Percentiles rank a stretch among this genome's conserved stretches.
Evolutionary conservation across 2,797 vertebrate species (phyloP).

Genomic region (Allobates femoralis): DNA sequence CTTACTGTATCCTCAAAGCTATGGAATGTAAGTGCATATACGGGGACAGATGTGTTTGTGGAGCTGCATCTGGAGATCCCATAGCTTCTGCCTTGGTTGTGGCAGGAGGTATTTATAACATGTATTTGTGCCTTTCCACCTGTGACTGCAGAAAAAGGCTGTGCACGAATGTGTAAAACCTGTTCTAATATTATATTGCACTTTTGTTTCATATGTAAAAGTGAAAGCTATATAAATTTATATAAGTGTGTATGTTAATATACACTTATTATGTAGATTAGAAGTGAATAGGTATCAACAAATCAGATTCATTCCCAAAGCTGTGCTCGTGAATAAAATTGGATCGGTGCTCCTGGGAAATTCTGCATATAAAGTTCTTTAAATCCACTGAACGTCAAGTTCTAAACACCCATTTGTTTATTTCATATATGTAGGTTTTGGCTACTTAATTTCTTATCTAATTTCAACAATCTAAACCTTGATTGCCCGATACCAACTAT

Average conservation of each 20-base stretch:
- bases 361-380: not conserved
- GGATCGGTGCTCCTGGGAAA: not conserved
- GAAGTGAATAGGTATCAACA: not conserved
- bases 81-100: not conserved
- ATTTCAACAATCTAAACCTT: too few relatives aligned
- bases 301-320: not conserved
- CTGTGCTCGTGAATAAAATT: not conserved
- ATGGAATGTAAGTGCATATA: constrained; percentile 13
- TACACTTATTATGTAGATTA: constrained; percentile 14
- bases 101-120: constrained; percentile 26
- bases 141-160: constrained; percentile 42
- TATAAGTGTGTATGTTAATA: not conserved
- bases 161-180: constrained; percentile 9
- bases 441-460: too few relatives aligned
- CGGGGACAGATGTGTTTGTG: not conserved
- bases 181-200: constrained; percentile 37
- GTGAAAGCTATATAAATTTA: not conserved
- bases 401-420: too few relatives aligned
- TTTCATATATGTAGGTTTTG: too few relatives aligned
- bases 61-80: not conserved
- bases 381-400: not conserved
- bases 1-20: not conserved
- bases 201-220: constrained; percentile 33
- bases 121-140: constrained; percentile 58
- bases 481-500: too few relatives aligned